Evolutionary conservation across 2,113 vertebrate genomes (phyloP).

Genomic region (Alouatta palliata): DNA sequence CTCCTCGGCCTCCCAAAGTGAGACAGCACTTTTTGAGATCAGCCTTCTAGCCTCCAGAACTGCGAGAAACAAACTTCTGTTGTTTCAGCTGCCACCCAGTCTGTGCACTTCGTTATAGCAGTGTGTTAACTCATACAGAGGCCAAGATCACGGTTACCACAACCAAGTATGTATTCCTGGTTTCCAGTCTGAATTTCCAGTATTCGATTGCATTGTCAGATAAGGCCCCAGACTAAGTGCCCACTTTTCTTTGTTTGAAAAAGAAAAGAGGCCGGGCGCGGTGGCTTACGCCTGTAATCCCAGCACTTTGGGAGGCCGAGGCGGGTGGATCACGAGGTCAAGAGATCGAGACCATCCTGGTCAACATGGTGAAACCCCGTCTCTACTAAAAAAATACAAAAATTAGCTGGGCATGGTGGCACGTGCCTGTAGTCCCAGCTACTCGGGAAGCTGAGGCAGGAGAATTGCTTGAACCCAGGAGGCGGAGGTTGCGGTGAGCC

Average conservation of each 20-base stretch:
- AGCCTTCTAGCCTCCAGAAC: background rate
- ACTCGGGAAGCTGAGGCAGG: no score
- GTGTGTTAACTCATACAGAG: background rate
- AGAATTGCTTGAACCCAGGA: no score
- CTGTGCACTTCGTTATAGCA: background rate
- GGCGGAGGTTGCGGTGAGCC: no score
- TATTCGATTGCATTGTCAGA: fast-evolving
- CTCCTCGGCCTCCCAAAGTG: no score
- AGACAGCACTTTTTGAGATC: background rate
- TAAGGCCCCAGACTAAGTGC: background rate
- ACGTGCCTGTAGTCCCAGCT: no score
- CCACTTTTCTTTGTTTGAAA: background rate
- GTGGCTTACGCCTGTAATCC: no score
- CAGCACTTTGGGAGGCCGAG: no score
- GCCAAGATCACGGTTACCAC: background rate
- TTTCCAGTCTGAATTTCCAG: background rate
- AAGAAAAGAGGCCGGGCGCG: background rate
- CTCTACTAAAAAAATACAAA: no score
- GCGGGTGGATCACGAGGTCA: no score
- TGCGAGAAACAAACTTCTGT: background rate
- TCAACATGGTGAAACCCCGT: no score
- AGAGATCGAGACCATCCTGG: no score
- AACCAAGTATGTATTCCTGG: background rate
- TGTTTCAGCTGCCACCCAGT: background rate
- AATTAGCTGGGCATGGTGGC: no score